A percentile compares a stretch with the other conserved stretches of the same genome.
Conservation (phyloP, 2,113 vertebrate species). For the Noturus placidus region DNA sequence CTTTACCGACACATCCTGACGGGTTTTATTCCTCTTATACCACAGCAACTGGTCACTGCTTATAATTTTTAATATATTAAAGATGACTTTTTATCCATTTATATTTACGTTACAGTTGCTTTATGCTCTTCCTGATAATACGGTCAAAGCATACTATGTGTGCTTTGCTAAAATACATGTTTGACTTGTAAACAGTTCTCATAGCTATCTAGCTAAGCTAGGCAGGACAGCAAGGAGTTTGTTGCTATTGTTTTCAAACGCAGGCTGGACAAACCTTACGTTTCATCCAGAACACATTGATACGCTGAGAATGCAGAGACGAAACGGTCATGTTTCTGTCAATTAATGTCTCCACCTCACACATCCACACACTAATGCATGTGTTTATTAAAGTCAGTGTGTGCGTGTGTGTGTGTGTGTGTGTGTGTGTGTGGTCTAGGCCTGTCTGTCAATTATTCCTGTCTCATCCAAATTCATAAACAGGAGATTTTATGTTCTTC, state of each 20-base stretch:
- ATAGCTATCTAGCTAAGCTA: background rate
- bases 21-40: background rate
- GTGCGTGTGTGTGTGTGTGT: conserved; percentile 34
- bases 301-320: background rate
- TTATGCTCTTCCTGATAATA: background rate
- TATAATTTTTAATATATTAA: background rate
- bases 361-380: conserved; percentile 25
- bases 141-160: no score
- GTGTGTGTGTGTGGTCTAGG: conserved; percentile 10
- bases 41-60: background rate
- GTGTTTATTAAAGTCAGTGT: conserved; percentile 17
- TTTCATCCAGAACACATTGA: conserved; percentile 1
- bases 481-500: conserved; percentile 32
- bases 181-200: background rate
- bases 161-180: background rate
- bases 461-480: conserved; percentile 46
- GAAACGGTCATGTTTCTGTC: conserved; percentile 12
- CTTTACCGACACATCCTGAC: background rate
- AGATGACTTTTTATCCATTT: background rate
- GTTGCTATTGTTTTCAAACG: conserved; percentile 16
- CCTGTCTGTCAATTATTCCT: conserved; percentile 3
- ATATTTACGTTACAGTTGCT: background rate
- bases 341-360: conserved; percentile 26
- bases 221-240: background rate
- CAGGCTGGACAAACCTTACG: background rate